Percentiles rank a stretch among this genome's conserved stretches.
Evolutionary conservation across 2,888 invertebrate species (phyloP).

Genomic region (Campoplex capitator): DNA sequence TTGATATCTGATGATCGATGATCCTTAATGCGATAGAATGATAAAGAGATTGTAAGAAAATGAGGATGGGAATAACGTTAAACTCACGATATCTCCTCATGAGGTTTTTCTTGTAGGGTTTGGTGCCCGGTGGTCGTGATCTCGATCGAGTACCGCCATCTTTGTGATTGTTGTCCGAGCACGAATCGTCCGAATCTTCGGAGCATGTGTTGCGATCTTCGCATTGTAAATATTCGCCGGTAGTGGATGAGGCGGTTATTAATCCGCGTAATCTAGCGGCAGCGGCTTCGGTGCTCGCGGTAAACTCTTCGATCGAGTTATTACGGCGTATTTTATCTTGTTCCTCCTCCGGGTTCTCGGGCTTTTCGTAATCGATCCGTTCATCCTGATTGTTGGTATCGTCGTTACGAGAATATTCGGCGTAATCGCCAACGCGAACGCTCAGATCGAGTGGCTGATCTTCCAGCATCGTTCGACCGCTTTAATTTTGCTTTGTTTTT

Average conservation of each 20-base stretch:
- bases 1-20: no score
- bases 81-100: conserved; percentile 98
- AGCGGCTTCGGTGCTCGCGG: conserved; percentile 83
- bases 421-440: conserved; percentile 85
- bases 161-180: conserved; percentile 88
- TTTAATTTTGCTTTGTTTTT: background rate
- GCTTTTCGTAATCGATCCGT: conserved; percentile 80
- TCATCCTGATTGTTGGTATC: conserved; percentile 82
- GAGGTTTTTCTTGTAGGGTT: conserved; percentile 95
- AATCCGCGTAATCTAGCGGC: conserved; percentile 75
- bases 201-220: conserved; percentile 88
- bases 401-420: conserved; percentile 76
- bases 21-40: no score
- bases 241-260: conserved; percentile 77
- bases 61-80: background rate
- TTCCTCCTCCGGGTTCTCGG: conserved; percentile 35
- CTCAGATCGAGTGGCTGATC: conserved; percentile 93
- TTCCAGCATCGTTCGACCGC: conserved; percentile 83
- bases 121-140: conserved; percentile 83
- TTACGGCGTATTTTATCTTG: conserved; percentile 52
- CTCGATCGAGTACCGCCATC: conserved; percentile 85
- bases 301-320: conserved; percentile 76
- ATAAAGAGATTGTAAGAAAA: no score
- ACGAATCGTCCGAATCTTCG: conserved; percentile 93
- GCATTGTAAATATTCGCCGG: conserved; percentile 82